A percentile compares a stretch with the other conserved stretches of the same genome.
These are phyloP conservation scores for Eustalomyia histrio DNA, from an alignment of 2,888 invertebrate genomes.

Conservation along the genomic window DNA sequence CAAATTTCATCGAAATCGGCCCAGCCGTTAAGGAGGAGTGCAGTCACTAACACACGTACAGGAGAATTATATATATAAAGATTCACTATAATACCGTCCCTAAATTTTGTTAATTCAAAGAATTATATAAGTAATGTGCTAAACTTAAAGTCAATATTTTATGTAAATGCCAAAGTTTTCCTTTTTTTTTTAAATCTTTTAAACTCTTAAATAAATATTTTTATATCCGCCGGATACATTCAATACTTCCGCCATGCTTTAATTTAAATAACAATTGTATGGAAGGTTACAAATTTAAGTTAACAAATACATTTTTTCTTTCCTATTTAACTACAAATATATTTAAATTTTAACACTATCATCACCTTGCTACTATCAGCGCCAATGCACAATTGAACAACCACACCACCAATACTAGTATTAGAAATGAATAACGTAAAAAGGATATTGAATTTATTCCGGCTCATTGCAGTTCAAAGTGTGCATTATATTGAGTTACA, in stretches of 20 bases:
- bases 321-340: background rate
- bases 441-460: constrained; percentile 67
- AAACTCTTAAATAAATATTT: constrained; percentile 27
- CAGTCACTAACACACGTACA: no score
- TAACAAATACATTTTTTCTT: constrained; percentile 1
- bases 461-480: constrained; percentile 66
- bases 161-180: background rate
- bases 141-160: no score
- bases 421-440: constrained; percentile 52
- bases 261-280: constrained; percentile 41
- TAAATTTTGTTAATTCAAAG: no score
- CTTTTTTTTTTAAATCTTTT: background rate
- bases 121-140: no score
- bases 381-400: constrained; percentile 26
- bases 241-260: constrained; percentile 45
- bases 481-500: constrained; percentile 66
- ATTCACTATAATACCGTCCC: no score
- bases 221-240: constrained; percentile 46
- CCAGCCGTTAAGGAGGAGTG: no score
- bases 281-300: constrained; percentile 44
- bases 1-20: no score
- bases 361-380: constrained; percentile 7
- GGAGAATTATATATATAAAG: no score
- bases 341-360: constrained; percentile 24
- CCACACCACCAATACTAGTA: background rate